A percentile compares a stretch with the other conserved stretches of the same genome.
Evolutionary conservation across 2,113 vertebrate genomes (phyloP).

Genomic region (Podarcis raffonei): DNA sequence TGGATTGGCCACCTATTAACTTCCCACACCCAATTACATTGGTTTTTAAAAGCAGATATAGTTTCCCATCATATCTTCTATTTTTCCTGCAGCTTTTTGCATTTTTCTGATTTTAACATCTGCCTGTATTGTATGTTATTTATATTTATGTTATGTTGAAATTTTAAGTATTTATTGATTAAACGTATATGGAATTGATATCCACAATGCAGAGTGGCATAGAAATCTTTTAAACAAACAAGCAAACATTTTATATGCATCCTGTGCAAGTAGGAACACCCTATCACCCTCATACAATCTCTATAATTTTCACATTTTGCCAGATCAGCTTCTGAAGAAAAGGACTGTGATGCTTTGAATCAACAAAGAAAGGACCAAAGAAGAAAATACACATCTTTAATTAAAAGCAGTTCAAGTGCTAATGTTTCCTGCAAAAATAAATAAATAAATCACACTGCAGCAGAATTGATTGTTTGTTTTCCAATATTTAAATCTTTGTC

Average conservation of each 20-base stretch:
- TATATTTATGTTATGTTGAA: too few relatives aligned
- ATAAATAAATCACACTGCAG: accelerated
- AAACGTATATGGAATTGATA: too few relatives aligned
- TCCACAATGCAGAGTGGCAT: too few relatives aligned
- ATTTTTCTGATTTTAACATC: too few relatives aligned
- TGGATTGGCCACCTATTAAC: neutral
- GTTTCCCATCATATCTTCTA: neutral
- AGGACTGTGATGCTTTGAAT: accelerated
- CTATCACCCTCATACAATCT: neutral
- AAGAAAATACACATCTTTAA: neutral
- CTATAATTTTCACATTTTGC: neutral
- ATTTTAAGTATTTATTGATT: too few relatives aligned
- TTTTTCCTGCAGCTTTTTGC: too few relatives aligned
- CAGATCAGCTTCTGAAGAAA: neutral
- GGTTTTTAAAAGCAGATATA: neutral
- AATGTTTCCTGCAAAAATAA: neutral
- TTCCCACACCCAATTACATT: neutral
- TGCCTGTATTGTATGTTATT: too few relatives aligned
- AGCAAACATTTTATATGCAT: neutral
- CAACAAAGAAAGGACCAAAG: accelerated
- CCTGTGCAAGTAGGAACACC: neutral
- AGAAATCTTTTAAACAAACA: too few relatives aligned
- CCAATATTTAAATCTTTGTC: neutral
- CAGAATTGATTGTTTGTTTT: accelerated
- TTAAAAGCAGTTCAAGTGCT: constrained; percentile 4